Evolutionary conservation across 2,888 invertebrate genomes (phyloP).

Genomic region (Euclidia mi): DNA sequence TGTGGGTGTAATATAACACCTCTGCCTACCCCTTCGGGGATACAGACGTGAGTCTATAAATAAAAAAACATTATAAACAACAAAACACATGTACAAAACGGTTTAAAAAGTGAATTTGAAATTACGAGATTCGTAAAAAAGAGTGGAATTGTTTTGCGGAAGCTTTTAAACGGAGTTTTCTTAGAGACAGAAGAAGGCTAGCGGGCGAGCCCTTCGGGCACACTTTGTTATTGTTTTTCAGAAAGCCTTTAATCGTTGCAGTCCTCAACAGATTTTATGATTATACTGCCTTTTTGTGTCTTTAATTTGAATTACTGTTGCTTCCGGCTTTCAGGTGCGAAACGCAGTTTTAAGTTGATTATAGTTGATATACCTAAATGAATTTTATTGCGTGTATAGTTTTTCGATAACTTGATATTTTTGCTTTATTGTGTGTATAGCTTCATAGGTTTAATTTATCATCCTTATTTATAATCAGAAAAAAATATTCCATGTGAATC

Average conservation of each 20-base stretch:
- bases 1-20: no score
- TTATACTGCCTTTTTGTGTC: constrained; percentile 8
- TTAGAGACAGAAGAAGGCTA: constrained; percentile 12
- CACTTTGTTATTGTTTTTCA: constrained; percentile 19
- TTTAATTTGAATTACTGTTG: constrained; percentile 4
- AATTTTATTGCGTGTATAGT: no score
- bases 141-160: constrained; percentile 32
- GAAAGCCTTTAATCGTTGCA: constrained; percentile 17
- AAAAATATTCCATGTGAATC: no score
- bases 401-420: no score
- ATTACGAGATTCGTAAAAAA: constrained; percentile 31
- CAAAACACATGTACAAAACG: constrained; percentile 20
- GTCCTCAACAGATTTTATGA: constrained; percentile 12
- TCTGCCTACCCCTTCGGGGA: no score
- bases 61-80: constrained; percentile 11
- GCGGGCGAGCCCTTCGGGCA: constrained; percentile 13
- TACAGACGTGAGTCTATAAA: no score
- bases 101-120: constrained; percentile 31
- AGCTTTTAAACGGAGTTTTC: constrained; percentile 22
- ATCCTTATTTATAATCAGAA: no score
- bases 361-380: no score
- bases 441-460: no score
- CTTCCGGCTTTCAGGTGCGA: neutral
- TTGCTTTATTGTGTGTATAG: no score
- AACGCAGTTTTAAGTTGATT: no score